Conservation (phyloP, 2,113 vertebrate species). For the Typhlomys cinereus region DNA sequence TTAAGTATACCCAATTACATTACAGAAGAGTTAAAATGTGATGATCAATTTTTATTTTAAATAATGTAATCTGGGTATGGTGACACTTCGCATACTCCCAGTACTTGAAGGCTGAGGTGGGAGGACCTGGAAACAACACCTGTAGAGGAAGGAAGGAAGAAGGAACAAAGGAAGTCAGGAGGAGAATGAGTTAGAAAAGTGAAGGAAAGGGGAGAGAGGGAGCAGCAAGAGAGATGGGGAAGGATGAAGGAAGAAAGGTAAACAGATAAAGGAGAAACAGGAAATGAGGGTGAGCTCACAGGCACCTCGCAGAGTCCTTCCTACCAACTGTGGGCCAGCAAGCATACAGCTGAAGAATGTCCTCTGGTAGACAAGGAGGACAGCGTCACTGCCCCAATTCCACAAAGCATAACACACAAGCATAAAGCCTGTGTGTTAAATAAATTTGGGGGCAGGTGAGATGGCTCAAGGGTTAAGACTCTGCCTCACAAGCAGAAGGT, state of each 20-base stretch:
- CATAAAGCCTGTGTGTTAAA: not conserved
- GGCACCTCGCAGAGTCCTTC: not conserved
- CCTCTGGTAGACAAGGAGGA: not conserved
- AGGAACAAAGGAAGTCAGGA: too few relatives aligned
- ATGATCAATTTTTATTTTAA: constrained; percentile 34
- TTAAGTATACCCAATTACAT: not conserved
- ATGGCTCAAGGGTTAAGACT: too few relatives aligned
- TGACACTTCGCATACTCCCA: not conserved
- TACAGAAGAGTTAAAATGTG: not conserved
- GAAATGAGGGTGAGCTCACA: not conserved
- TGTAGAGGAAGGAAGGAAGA: not conserved
- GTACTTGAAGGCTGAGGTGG: not conserved
- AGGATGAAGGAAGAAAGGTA: not conserved
- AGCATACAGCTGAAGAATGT: constrained; percentile 7
- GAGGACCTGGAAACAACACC: not conserved
- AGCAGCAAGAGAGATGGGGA: too few relatives aligned
- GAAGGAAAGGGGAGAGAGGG: too few relatives aligned
- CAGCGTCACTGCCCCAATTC: constrained; percentile 21
- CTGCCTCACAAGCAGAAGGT: too few relatives aligned
- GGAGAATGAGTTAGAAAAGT: too few relatives aligned
- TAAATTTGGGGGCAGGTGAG: too few relatives aligned
- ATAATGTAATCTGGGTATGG: not conserved
- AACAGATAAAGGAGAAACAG: constrained; percentile 18
- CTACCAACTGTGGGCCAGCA: not conserved
- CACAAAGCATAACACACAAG: too few relatives aligned